These are phyloP conservation scores for Andrena fulva DNA, from an alignment of 2,888 invertebrate genomes.

Conservation along the genomic window DNA sequence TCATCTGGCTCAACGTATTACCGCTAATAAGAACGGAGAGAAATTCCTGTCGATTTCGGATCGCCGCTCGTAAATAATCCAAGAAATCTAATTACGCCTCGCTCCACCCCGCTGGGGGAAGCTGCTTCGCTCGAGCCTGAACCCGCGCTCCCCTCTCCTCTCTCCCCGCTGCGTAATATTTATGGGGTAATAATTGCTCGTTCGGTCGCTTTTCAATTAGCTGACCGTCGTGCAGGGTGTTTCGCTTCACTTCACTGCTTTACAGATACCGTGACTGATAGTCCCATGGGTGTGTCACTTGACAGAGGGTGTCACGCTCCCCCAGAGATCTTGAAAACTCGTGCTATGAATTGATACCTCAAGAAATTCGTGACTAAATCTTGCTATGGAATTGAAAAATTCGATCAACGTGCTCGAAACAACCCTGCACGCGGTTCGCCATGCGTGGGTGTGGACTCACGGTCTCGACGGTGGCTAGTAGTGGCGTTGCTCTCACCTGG, in stretches of 20 bases:
- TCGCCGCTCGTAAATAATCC: slow-evolving; percentile 37
- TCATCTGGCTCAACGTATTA: slow-evolving; percentile 69
- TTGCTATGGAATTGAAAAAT: too few species aligned
- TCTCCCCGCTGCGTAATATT: neutral
- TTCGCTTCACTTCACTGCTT: neutral
- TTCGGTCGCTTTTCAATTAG: neutral
- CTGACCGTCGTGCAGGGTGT: neutral
- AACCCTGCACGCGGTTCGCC: too few species aligned
- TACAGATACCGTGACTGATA: neutral
- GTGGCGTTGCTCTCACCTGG: slow-evolving; percentile 2
- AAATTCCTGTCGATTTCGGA: slow-evolving; percentile 62
- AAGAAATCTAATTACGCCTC: slow-evolving; percentile 37
- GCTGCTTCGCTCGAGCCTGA: neutral
- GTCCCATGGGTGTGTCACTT: too few species aligned
- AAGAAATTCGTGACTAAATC: too few species aligned
- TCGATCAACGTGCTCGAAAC: too few species aligned
- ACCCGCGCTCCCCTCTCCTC: neutral
- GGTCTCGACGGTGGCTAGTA: neutral
- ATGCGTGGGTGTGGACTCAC: too few species aligned
- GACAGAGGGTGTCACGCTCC: too few species aligned
- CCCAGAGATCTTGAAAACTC: too few species aligned
- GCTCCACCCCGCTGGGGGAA: neutral
- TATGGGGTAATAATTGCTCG: slow-evolving; percentile 24
- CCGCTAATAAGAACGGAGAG: slow-evolving; percentile 74
- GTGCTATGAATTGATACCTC: too few species aligned